A percentile compares a stretch with the other conserved stretches of the same genome.
These are phyloP conservation scores for Lysandra bellargus DNA, from an alignment of 2,888 invertebrate genomes.

Conservation along the genomic window DNA sequence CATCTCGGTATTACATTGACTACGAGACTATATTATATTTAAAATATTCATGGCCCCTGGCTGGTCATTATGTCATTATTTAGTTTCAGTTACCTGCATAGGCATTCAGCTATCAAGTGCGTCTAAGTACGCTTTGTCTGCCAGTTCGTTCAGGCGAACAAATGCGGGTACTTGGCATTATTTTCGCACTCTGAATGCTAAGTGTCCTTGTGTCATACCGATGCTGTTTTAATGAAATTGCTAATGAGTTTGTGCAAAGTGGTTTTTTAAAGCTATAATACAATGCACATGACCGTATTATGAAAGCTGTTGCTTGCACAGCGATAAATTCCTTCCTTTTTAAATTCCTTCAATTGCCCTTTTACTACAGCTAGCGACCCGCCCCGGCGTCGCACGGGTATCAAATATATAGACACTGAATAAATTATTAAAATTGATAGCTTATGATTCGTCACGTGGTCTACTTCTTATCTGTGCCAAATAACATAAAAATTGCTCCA, in stretches of 20 bases:
- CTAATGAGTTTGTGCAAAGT: background rate
- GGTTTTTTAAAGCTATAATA: background rate
- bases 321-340: no score
- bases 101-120: conserved; percentile 30
- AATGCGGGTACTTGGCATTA: conserved; percentile 46
- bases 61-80: background rate
- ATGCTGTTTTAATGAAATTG: conserved; percentile 38
- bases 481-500: no score
- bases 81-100: conserved; percentile 25
- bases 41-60: background rate
- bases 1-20: no score
- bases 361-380: no score
- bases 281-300: background rate
- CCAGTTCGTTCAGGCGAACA: conserved; percentile 39
- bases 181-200: conserved; percentile 36
- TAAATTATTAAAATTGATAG: no score
- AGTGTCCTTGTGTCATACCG: conserved; percentile 39
- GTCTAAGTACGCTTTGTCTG: conserved; percentile 20
- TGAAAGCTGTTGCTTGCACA: background rate
- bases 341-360: background rate
- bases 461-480: no score
- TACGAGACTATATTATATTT: no score
- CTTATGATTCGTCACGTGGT: no score
- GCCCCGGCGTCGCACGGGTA: no score
- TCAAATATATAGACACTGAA: no score